Conservation (phyloP, 2,113 vertebrate genomes). For the Semnopithecus entellus region DNA sequence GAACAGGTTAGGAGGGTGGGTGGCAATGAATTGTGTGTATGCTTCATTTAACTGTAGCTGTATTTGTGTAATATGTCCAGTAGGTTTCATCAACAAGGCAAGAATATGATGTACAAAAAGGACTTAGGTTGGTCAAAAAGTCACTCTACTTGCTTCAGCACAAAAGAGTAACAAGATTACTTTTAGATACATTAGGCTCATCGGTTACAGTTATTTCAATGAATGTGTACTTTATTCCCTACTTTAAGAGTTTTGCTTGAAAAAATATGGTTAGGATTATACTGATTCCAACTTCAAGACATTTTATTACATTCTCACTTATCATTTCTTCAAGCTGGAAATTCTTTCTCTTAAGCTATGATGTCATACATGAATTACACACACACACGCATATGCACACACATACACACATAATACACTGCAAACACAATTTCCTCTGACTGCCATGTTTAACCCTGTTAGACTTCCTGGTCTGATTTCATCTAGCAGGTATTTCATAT, state of each 20-base stretch:
- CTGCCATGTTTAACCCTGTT: not conserved
- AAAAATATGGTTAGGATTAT: slow-evolving; percentile 2
- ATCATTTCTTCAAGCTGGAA: not conserved
- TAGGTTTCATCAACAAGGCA: not conserved
- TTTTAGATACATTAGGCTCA: not conserved
- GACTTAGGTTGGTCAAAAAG: not conserved
- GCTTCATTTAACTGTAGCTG: not conserved
- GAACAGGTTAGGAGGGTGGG: not conserved
- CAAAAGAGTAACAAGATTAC: not conserved
- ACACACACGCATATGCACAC: not conserved
- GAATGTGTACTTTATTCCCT: not conserved
- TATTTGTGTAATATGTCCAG: not conserved
- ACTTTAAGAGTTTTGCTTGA: not conserved
- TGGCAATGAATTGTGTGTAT: not conserved
- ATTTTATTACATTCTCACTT: not conserved
- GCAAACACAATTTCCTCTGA: not conserved
- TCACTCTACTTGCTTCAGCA: not conserved
- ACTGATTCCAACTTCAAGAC: not conserved
- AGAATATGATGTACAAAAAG: not conserved
- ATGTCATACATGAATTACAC: not conserved
- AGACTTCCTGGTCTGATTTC: not conserved
- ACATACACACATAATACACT: not conserved
- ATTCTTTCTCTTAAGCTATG: not conserved
- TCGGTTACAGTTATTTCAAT: not conserved
- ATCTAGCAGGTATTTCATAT: not conserved